These are phyloP conservation scores for Ashinkailepas kermadecensis DNA, from an alignment of 2,888 invertebrate species.

Conservation along the genomic window DNA sequence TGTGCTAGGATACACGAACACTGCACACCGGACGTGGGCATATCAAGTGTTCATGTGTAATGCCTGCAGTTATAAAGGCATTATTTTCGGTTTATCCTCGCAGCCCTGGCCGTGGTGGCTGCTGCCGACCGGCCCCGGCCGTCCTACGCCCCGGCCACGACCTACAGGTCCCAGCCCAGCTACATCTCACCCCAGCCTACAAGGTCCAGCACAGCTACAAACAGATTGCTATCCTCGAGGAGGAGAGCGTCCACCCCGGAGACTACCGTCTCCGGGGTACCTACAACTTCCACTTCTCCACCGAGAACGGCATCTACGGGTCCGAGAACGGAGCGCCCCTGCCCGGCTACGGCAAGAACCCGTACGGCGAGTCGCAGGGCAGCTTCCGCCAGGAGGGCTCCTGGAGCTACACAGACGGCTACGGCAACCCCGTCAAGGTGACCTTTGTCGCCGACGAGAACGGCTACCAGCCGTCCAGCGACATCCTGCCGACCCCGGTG, in stretches of 20 bases:
- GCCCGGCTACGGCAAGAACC: neutral
- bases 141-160: neutral
- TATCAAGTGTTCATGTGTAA: no score
- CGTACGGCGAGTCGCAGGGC: neutral
- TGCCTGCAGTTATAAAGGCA: no score
- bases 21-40: no score
- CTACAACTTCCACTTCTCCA: neutral
- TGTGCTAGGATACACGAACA: no score
- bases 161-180: neutral
- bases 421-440: neutral
- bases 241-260: neutral
- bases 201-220: neutral
- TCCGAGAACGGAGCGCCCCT: neutral
- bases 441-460: constrained; percentile 1
- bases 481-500: neutral
- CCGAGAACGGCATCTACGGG: neutral
- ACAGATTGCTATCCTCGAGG: neutral
- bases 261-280: neutral
- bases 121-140: neutral
- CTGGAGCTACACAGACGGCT: neutral
- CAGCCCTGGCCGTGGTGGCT: neutral
- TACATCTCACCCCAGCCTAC: neutral
- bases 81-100: neutral
- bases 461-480: constrained; percentile 11
- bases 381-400: neutral